Evolutionary conservation across 2,797 vertebrate genomes (phyloP).

Genomic region (Sebastes ruberrimus): DNA sequence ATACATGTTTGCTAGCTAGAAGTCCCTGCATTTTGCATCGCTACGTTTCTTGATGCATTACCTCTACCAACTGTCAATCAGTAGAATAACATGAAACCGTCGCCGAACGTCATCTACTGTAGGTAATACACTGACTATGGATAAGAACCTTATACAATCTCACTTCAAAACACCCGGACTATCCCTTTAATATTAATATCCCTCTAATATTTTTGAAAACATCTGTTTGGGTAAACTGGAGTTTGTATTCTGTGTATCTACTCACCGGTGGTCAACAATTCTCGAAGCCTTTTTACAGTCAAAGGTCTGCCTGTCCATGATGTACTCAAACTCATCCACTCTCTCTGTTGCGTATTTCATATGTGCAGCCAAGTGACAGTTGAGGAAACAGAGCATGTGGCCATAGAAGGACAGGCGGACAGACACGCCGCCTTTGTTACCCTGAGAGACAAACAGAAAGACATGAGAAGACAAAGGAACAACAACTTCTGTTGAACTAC

Average conservation of each 20-base stretch:
- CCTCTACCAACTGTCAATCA: too few relatives aligned
- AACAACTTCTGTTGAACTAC: not conserved
- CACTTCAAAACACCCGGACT: too few relatives aligned
- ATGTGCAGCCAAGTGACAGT: slow-evolving; percentile 95
- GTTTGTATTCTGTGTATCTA: not conserved
- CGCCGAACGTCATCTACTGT: too few relatives aligned
- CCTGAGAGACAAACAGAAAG: slow-evolving; percentile 76
- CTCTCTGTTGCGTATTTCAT: slow-evolving; percentile 89
- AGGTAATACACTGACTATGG: too few relatives aligned
- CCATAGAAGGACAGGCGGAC: slow-evolving; percentile 90
- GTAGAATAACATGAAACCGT: too few relatives aligned
- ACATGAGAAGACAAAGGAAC: not conserved
- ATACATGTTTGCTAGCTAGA: too few relatives aligned
- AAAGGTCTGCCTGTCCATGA: slow-evolving; percentile 89
- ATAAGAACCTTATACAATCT: too few relatives aligned
- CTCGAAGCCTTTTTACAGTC: slow-evolving; percentile 75
- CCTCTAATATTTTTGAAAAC: too few relatives aligned
- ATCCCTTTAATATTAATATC: too few relatives aligned
- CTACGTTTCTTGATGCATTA: too few relatives aligned
- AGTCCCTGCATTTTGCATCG: too few relatives aligned
- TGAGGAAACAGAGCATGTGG: slow-evolving; percentile 91
- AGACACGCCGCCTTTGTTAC: slow-evolving; percentile 95
- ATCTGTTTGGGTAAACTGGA: too few relatives aligned
- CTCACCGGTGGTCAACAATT: slow-evolving; percentile 92
- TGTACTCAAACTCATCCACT: slow-evolving; percentile 91